A percentile compares a stretch with the other conserved stretches of the same genome.
phyloP scores from a whole-genome alignment of 2,797 vertebrate species.

The Cyprinella venusta region DNA sequence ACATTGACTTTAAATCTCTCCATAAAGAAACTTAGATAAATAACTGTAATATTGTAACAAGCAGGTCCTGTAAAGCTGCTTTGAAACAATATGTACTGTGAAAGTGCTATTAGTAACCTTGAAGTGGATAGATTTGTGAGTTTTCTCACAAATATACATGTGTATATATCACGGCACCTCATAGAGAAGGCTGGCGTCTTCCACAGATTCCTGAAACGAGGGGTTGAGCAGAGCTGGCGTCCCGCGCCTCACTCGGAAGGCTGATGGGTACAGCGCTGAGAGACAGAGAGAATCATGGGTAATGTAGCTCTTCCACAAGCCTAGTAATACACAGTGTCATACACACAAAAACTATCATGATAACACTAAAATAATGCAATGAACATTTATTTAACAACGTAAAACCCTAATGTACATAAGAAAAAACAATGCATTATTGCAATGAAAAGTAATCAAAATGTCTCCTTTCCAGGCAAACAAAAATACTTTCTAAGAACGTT shows the following conservation, averaged over 20 bases:
- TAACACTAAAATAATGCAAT: too few species aligned
- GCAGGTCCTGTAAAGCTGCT: not conserved
- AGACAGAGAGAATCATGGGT: conserved; percentile 47
- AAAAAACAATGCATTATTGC: not conserved
- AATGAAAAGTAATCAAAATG: not conserved
- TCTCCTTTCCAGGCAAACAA: not conserved
- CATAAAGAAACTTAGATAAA: not conserved
- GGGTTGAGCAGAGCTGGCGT: conserved; percentile 81
- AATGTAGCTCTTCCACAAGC: not conserved
- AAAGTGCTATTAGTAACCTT: not conserved
- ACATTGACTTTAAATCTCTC: too few species aligned
- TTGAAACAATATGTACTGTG: not conserved
- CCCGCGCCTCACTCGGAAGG: conserved; percentile 83
- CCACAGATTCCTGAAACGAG: conserved; percentile 83
- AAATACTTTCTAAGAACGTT: not conserved
- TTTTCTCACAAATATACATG: not conserved
- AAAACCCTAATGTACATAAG: not conserved
- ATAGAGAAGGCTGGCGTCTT: conserved; percentile 88
- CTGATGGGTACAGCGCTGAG: conserved; percentile 88
- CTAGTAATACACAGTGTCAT: not conserved
- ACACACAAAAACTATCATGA: not conserved
- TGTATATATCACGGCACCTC: conserved; percentile 77
- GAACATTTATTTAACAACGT: not conserved
- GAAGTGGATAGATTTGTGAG: not conserved
- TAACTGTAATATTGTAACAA: too few species aligned